Percentiles rank a stretch among this genome's conserved stretches.
Conservation (phyloP, 2,888 invertebrate species). For the Polydrusus pterygomalis region DNA sequence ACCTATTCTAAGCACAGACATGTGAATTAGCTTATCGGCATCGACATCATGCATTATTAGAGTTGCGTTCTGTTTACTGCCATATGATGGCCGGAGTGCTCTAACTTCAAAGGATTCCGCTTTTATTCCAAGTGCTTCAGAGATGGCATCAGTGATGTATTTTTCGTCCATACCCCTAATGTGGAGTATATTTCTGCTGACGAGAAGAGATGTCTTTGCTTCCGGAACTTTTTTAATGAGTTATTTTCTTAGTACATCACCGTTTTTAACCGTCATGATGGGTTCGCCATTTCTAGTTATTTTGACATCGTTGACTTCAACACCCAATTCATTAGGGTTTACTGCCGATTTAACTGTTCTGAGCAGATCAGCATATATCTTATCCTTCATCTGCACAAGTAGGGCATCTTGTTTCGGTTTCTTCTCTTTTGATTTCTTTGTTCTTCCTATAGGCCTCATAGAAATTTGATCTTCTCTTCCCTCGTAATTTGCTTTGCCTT, state of each 20-base stretch:
- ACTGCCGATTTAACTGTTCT: background rate
- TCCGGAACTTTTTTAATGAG: slow-evolving; percentile 36
- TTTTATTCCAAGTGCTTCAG: background rate
- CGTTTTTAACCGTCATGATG: slow-evolving; percentile 44
- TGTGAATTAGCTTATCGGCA: too few species aligned
- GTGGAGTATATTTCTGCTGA: slow-evolving; percentile 39
- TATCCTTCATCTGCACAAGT: background rate
- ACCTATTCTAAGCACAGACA: too few species aligned
- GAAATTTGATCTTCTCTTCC: background rate
- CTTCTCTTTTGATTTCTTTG: background rate
- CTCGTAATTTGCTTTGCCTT: background rate
- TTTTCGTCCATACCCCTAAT: slow-evolving; percentile 50
- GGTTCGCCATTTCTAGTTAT: slow-evolving; percentile 40
- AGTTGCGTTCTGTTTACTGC: slow-evolving; percentile 50
- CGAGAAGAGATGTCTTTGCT: slow-evolving; percentile 27
- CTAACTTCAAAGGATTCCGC: slow-evolving; percentile 47
- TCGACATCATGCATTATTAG: too few species aligned
- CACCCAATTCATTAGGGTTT: background rate
- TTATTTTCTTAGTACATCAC: slow-evolving; percentile 35
- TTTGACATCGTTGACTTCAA: background rate
- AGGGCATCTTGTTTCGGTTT: background rate
- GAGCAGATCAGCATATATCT: background rate
- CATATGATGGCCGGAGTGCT: slow-evolving; percentile 56
- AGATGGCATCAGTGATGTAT: slow-evolving; percentile 24
- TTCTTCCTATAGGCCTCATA: background rate